A percentile compares a stretch with the other conserved stretches of the same genome.
These are phyloP conservation scores for Clarias macrocephalus DNA, from an alignment of 2,113 vertebrate genomes.

Conservation along the genomic window DNA sequence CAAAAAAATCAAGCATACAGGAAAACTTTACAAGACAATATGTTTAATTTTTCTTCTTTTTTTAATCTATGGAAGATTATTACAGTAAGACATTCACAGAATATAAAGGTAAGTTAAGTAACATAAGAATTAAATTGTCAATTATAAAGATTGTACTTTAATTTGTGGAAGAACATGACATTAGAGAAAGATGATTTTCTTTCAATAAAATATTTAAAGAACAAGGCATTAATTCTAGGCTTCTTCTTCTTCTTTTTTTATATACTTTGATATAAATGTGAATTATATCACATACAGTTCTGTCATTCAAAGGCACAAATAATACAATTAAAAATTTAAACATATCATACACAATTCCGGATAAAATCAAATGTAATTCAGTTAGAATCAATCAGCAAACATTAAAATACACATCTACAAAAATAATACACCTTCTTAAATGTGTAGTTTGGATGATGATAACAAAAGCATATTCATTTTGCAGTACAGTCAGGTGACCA, in stretches of 20 bases:
- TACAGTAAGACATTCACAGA: constrained; percentile 16
- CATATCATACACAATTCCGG: background rate
- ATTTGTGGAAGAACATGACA: constrained; percentile 9
- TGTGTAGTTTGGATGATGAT: background rate
- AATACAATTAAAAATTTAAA: background rate
- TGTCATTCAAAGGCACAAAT: constrained; percentile 9
- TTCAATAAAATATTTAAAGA: background rate
- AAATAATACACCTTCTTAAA: background rate
- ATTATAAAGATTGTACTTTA: background rate
- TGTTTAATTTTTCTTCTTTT: constrained; percentile 7
- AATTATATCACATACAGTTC: background rate
- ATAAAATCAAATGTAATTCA: background rate
- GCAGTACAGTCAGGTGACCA: background rate
- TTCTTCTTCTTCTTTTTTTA: background rate
- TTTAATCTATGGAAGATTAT: constrained; percentile 35
- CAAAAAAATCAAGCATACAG: background rate
- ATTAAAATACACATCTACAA: background rate
- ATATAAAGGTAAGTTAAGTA: background rate
- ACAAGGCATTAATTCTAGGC: background rate
- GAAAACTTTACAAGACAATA: background rate
- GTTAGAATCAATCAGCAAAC: constrained; percentile 11
- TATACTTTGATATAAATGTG: background rate
- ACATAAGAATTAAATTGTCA: background rate
- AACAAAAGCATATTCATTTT: background rate
- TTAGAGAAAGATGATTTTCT: background rate